Percentiles rank a stretch among this genome's conserved stretches.
These are phyloP conservation scores for Tretioscincus oriximinensis DNA, from an alignment of 2,113 vertebrate species.

Conservation along the genomic window DNA sequence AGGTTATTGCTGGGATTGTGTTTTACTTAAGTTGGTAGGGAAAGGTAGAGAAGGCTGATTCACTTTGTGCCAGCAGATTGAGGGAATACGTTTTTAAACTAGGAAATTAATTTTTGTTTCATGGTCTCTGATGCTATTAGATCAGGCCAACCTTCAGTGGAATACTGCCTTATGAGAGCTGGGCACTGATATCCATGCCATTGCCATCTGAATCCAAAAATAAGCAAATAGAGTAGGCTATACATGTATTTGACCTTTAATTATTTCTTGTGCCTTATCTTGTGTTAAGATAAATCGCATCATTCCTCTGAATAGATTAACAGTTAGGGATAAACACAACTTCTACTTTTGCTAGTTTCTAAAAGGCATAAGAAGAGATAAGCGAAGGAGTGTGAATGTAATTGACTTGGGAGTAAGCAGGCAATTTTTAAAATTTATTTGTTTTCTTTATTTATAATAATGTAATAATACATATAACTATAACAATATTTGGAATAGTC, in stretches of 20 bases:
- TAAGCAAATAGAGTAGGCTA: background rate
- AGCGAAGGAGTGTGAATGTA: background rate
- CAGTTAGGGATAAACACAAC: background rate
- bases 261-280: background rate
- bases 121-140: background rate
- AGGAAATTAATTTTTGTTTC: background rate
- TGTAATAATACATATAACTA: too few species aligned
- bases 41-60: conserved; percentile 16
- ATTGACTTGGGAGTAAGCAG: background rate
- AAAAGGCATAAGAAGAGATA: background rate
- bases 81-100: background rate
- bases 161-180: background rate
- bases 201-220: background rate
- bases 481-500: too few species aligned
- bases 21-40: background rate
- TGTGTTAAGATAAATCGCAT: background rate
- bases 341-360: background rate
- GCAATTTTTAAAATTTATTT: too few species aligned
- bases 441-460: too few species aligned
- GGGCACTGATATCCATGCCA: background rate
- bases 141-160: background rate
- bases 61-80: background rate
- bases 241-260: background rate
- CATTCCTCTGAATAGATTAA: background rate
- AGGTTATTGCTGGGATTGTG: conserved; percentile 64